Base-by-base conservation (phyloP, 35 echinoderm and acorn worm genomes). In the Amphiura filiformis region DNA sequence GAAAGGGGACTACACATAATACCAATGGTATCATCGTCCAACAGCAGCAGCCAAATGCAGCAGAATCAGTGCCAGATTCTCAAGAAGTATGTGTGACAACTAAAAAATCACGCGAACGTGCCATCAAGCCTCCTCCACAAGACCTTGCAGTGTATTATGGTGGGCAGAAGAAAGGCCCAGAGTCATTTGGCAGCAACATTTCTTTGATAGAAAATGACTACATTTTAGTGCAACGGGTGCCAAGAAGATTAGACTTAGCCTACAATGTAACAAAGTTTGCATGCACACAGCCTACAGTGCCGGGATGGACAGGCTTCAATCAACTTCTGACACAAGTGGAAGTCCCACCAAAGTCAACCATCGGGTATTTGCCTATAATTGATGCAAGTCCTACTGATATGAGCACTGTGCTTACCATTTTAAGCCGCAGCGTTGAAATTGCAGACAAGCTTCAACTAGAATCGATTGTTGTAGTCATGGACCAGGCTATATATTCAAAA, bases 1-100 rank as follows among this genome's bases (percentile, higher is more conserved):
- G 95, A 15, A 97, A 91, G 52, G 88, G 85, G 17, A 91, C 91
- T 31, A 93, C 95, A 23, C 95, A 97, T 56, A 97, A 97, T 37
- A 97, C 91, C 17, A 97, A 97, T 86, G 91, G 95, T 0, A 97
- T 97, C 1, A 34, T 88, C 32, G 38, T 97, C 34, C 34, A 57
- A 34, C 2, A 30, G 5, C 23, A 1, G 13, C 37, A 35, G 42
- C 23, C 34, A 47, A 22, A 78, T 32, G 78, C 31, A 15, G 23
- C 56, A 22, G 32, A 1, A 31, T 49, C 65, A 14, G 18, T 20
- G 13, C 34, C 57, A 28, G 76, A 39, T 0, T 3, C 42, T n/a
- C 77, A 1, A 38, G 37, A 40, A 11, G 34, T 30, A n/a, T n/a
- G n/a, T n/a, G n/a, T 32, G 82, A 38, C 35, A 13, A 42, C 39